Evolutionary conservation across 2,888 invertebrate species (phyloP).

Genomic region (Mesorhabditis spiculigera): DNA sequence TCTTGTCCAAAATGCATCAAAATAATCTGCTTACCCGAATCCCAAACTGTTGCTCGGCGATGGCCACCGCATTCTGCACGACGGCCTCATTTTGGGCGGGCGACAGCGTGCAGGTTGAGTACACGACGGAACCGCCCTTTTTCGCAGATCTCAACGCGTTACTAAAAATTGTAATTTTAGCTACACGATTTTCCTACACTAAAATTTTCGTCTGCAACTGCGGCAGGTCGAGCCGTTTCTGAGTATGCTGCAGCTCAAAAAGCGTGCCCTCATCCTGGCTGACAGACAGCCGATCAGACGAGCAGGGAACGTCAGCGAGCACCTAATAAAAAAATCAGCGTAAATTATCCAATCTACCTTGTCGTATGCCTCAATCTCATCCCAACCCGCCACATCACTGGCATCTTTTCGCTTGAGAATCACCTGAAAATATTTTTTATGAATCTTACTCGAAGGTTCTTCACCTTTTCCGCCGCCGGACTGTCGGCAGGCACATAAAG

Average conservation of each 20-base stretch:
- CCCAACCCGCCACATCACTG: slow-evolving; percentile 45
- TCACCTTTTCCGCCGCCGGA: slow-evolving; percentile 21
- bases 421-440: slow-evolving; percentile 18
- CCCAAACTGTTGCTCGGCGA: slow-evolving; percentile 44
- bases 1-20: background rate
- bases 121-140: slow-evolving; percentile 84
- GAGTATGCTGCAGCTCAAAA: slow-evolving; percentile 74
- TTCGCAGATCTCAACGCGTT: slow-evolving; percentile 62
- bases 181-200: slow-evolving; percentile 66
- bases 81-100: slow-evolving; percentile 96
- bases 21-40: slow-evolving; percentile 24
- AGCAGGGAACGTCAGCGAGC: slow-evolving; percentile 90
- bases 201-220: slow-evolving; percentile 78
- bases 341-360: slow-evolving; percentile 47
- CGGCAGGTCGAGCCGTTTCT: slow-evolving; percentile 79
- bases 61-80: slow-evolving; percentile 74
- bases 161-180: slow-evolving; percentile 52
- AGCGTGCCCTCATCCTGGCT: slow-evolving; percentile 74
- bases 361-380: slow-evolving; percentile 55
- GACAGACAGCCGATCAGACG: slow-evolving; percentile 81
- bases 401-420: slow-evolving; percentile 49
- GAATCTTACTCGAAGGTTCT: background rate
- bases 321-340: slow-evolving; percentile 61
- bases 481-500: slow-evolving; percentile 72
- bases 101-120: slow-evolving; percentile 91